A percentile compares a stretch with the other conserved stretches of the same genome.
Evolutionary conservation across 2,113 vertebrate genomes (phyloP).

Genomic region (Vulpes lagopus): DNA sequence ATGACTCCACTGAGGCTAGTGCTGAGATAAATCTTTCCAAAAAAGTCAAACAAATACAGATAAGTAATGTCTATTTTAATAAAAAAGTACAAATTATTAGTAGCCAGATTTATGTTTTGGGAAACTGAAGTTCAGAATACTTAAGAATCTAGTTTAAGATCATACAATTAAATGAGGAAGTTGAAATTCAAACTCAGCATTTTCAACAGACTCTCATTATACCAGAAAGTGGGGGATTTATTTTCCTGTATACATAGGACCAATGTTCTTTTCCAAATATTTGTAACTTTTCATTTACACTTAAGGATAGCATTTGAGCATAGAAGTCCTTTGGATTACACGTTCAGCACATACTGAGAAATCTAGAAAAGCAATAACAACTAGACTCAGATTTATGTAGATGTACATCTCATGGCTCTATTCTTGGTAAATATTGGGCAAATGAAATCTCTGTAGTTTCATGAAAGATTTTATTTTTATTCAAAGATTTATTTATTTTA

Average conservation of each 20-base stretch:
- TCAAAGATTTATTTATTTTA: no score
- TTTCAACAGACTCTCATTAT: neutral
- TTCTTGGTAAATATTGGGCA: neutral
- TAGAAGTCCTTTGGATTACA: neutral
- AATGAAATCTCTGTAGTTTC: neutral
- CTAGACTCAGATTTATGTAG: neutral
- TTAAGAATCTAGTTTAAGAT: neutral
- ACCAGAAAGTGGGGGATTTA: neutral
- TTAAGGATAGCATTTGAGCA: neutral
- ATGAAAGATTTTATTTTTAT: neutral
- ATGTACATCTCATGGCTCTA: neutral
- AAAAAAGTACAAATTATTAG: neutral
- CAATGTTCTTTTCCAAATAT: neutral
- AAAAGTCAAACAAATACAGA: neutral
- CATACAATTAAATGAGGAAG: neutral
- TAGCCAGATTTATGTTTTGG: neutral
- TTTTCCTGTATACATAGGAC: neutral
- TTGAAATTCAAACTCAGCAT: neutral
- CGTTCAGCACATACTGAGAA: neutral
- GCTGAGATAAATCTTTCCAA: neutral
- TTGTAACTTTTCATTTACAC: neutral
- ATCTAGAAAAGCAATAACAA: neutral
- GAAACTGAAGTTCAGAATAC: neutral
- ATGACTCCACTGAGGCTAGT: neutral
- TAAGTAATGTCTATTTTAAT: neutral